Evolutionary conservation across 1,140 invertebrate genomes (phyloP).

Genomic region (Battus philenor): DNA sequence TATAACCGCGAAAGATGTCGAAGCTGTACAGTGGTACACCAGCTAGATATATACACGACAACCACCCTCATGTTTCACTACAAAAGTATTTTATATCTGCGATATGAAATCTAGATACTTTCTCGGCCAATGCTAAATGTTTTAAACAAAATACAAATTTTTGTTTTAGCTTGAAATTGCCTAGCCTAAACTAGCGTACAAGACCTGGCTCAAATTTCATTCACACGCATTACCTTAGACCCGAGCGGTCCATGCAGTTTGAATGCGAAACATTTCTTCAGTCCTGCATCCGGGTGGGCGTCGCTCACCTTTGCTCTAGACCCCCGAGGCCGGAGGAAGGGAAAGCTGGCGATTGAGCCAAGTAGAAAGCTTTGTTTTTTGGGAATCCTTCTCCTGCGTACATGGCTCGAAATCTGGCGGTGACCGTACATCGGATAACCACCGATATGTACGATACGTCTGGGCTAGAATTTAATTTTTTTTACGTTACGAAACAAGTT

Average conservation of each 20-base stretch:
- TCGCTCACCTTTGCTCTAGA: neutral
- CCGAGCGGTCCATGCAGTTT: neutral
- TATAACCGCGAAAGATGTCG: no score
- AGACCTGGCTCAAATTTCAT: no score
- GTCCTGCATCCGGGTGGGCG: neutral
- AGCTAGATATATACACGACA: no score
- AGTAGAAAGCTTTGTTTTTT: neutral
- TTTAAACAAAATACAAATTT: no score
- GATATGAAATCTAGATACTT: no score
- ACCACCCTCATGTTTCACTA: no score
- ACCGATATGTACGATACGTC: slow-evolving; percentile 1
- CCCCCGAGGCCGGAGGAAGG: neutral
- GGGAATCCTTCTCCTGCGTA: neutral
- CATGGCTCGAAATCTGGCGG: neutral
- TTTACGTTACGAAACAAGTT: no score
- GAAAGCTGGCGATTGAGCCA: neutral
- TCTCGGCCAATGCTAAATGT: no score
- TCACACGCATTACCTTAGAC: slow-evolving; percentile 1
- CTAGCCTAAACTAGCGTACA: no score
- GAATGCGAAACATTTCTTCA: slow-evolving; percentile 9
- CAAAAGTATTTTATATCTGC: no score
- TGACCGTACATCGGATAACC: slow-evolving; percentile 1
- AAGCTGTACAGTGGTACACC: no score
- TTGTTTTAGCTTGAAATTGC: no score
- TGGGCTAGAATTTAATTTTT: slow-evolving; percentile 3